Conservation (phyloP, 92 coral and sea anemone genomes). For the Parazoanthus darwini region DNA sequence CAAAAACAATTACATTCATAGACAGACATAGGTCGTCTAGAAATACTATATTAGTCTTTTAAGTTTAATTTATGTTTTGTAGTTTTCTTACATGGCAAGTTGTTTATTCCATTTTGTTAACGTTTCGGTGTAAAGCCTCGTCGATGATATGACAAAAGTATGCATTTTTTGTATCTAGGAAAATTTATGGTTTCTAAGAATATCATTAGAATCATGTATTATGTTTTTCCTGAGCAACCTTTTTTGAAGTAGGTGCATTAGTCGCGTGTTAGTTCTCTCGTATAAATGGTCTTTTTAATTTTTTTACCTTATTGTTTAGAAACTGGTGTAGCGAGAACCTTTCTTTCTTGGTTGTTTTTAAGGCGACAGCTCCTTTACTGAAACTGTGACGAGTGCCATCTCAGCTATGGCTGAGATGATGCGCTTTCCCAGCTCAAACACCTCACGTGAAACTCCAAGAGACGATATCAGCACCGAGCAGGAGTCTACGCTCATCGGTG, state of each 20-base stretch:
- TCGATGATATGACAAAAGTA: no score
- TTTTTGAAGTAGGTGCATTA: no score
- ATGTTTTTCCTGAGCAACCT: no score
- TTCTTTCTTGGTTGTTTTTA: not conserved
- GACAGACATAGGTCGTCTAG: not conserved
- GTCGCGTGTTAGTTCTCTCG: no score
- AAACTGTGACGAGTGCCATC: slow-evolving; percentile 72
- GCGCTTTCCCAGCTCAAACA: slow-evolving; percentile 59
- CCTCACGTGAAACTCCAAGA: slow-evolving; percentile 5
- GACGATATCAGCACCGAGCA: not conserved
- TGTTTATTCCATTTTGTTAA: no score
- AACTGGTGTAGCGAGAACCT: not conserved
- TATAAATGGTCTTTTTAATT: no score
- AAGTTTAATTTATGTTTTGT: no score
- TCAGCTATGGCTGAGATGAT: slow-evolving; percentile 74
- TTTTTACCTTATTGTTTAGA: not conserved
- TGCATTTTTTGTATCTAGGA: not conserved
- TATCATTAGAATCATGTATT: no score
- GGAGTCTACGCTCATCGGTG: slow-evolving; percentile 10
- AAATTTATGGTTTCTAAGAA: no score
- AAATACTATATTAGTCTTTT: not conserved
- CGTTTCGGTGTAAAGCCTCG: not conserved
- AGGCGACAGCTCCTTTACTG: slow-evolving; percentile 74
- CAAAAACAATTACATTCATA: not conserved
- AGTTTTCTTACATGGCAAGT: no score